phyloP scores from a whole-genome alignment of 2,888 invertebrate genomes.

The Vandiemenella viatica region DNA sequence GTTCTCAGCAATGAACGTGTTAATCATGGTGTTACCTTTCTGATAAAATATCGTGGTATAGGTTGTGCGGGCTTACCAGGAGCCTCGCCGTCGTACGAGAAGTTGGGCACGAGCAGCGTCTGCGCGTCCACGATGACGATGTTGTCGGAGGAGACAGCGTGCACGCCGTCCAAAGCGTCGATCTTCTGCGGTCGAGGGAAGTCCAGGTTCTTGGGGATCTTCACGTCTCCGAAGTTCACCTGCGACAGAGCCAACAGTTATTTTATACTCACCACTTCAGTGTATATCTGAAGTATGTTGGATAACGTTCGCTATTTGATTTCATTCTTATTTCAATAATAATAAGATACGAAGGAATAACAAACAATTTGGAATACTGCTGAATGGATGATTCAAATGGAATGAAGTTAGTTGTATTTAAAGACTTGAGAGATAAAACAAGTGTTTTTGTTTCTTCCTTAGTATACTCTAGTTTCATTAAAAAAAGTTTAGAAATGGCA shows the following conservation, averaged over 20 bases:
- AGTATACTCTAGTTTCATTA: too few relatives aligned
- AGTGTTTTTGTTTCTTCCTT: too few relatives aligned
- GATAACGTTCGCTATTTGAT: background rate
- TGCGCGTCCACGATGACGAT: conserved; percentile 86
- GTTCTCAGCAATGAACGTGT: too few relatives aligned
- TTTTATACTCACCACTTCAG: too few relatives aligned
- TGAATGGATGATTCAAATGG: too few relatives aligned
- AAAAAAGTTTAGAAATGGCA: too few relatives aligned
- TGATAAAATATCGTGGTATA: too few relatives aligned
- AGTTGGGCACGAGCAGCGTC: conserved; percentile 76
- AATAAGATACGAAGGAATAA: background rate
- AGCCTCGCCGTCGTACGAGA: conserved; percentile 84
- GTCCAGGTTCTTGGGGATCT: conserved; percentile 60
- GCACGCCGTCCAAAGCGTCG: conserved; percentile 58
- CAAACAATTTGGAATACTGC: too few relatives aligned
- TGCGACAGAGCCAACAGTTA: conserved; percentile 25
- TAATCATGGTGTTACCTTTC: too few relatives aligned
- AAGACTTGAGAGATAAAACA: too few relatives aligned
- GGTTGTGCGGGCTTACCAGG: too few relatives aligned
- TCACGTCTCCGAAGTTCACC: conserved; percentile 82
- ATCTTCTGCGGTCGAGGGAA: conserved; percentile 74
- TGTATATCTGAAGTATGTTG: background rate
- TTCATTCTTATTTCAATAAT: background rate
- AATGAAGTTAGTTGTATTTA: too few relatives aligned
- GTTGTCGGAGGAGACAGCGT: conserved; percentile 70